A percentile compares a stretch with the other conserved stretches of the same genome.
These are phyloP conservation scores for Rhyacichthys aspro DNA, from an alignment of 2,797 vertebrate genomes.

Conservation along the genomic window DNA sequence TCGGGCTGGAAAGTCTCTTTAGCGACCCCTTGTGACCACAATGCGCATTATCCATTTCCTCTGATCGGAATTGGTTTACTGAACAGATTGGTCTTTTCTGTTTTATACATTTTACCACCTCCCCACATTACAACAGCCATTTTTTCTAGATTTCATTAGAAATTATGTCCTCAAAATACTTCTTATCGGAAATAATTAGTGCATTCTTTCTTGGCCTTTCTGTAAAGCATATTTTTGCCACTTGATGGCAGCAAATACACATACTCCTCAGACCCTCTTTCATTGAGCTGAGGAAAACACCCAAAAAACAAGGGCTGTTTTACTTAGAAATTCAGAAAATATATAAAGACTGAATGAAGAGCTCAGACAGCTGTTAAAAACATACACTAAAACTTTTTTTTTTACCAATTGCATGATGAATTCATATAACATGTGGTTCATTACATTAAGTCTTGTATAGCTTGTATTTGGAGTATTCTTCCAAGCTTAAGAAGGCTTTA, in stretches of 20 bases:
- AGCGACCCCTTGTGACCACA: not conserved
- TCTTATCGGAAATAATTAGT: not conserved
- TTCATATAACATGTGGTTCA: too few relatives aligned
- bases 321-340: not conserved
- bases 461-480: too few relatives aligned
- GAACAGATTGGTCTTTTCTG: too few relatives aligned
- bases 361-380: not conserved
- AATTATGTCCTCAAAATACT: not conserved
- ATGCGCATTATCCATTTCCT: not conserved
- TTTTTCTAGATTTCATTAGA: too few relatives aligned
- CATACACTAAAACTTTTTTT: too few relatives aligned
- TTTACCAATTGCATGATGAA: too few relatives aligned
- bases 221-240: not conserved
- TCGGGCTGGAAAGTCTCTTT: not conserved
- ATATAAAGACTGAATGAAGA: not conserved
- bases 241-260: constrained; percentile 16
- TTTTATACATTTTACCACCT: too few relatives aligned
- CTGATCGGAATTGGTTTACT: not conserved
- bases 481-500: too few relatives aligned
- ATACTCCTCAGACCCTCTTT: too few relatives aligned
- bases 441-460: too few relatives aligned
- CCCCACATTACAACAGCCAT: too few relatives aligned
- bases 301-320: not conserved
- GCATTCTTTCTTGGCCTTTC: not conserved
- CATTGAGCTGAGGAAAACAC: not conserved